Conservation (phyloP, 2,113 vertebrate genomes). For the Oncorhynchus masou region DNA sequence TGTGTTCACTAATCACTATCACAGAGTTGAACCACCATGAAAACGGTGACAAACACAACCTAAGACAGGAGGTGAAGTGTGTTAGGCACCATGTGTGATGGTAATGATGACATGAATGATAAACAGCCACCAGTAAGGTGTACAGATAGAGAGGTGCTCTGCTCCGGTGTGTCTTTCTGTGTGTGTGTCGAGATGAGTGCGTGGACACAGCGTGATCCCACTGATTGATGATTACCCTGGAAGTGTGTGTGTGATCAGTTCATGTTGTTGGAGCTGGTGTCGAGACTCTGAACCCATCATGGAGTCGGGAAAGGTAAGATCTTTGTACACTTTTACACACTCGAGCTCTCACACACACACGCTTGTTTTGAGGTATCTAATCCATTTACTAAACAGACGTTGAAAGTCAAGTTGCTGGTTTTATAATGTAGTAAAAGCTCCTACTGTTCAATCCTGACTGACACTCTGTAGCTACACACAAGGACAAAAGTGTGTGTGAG, state of each 20-base stretch:
- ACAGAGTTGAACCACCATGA: too few species aligned
- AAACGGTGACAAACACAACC: too few species aligned
- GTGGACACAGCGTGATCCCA: slow-evolving; percentile 56
- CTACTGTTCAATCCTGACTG: not conserved
- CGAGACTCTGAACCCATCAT: slow-evolving; percentile 52
- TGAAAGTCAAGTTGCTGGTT: not conserved
- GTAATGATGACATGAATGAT: too few species aligned
- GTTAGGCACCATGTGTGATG: too few species aligned
- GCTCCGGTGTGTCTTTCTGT: not conserved
- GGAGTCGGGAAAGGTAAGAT: slow-evolving; percentile 70
- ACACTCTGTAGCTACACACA: not conserved
- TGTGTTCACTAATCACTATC: too few species aligned
- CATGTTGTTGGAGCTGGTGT: slow-evolving; percentile 6
- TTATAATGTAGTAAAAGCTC: not conserved
- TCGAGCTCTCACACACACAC: not conserved
- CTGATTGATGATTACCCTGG: slow-evolving; percentile 61
- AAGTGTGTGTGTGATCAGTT: slow-evolving; percentile 13
- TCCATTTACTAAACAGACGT: not conserved
- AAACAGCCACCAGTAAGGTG: too few species aligned
- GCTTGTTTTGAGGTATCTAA: not conserved
- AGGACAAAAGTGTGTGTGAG: not conserved
- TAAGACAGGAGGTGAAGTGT: too few species aligned
- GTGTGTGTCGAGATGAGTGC: slow-evolving; percentile 19
- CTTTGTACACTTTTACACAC: not conserved
- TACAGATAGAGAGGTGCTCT: not conserved